Percentiles rank a stretch among this genome's conserved stretches.
Evolutionary conservation across 2,113 vertebrate genomes (phyloP).

Genomic region (Ranitomeya imitator): DNA sequence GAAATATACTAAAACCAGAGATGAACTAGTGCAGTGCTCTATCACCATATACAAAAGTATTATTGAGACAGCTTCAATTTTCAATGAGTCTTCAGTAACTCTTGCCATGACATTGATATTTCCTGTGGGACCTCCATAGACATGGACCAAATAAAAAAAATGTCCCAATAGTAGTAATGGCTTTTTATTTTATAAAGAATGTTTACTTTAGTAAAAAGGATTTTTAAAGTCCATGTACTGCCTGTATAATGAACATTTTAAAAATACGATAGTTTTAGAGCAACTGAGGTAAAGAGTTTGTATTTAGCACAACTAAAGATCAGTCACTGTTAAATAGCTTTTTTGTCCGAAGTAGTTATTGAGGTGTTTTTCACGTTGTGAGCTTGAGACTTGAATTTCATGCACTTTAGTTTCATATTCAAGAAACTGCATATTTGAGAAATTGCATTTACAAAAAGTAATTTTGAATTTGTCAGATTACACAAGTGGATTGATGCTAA

Average conservation of each 20-base stretch:
- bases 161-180: too few relatives aligned
- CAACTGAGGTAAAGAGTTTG: not conserved
- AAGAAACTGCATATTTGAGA: not conserved
- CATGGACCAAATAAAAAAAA: too few relatives aligned
- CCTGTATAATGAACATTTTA: not conserved
- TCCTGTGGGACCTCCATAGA: too few relatives aligned
- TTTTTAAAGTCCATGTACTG: not conserved
- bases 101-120: too few relatives aligned
- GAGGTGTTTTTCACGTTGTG: conserved; percentile 7
- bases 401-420: conserved; percentile 26
- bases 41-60: too few relatives aligned
- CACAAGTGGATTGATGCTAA: not conserved
- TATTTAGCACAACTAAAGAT: not conserved
- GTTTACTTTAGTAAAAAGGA: too few relatives aligned
- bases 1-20: too few relatives aligned
- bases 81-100: too few relatives aligned
- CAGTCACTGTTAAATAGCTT: conserved; percentile 17
- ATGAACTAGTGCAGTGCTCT: too few relatives aligned
- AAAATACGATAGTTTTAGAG: not conserved
- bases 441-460: conserved; percentile 16
- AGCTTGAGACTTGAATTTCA: conserved; percentile 16
- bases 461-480: conserved; percentile 25
- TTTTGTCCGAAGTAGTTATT: conserved; percentile 34
- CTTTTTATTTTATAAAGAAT: too few relatives aligned
- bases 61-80: too few relatives aligned